Evolutionary conservation across 2,113 vertebrate species (phyloP).

Genomic region (Phylloscopus trochiloides): DNA sequence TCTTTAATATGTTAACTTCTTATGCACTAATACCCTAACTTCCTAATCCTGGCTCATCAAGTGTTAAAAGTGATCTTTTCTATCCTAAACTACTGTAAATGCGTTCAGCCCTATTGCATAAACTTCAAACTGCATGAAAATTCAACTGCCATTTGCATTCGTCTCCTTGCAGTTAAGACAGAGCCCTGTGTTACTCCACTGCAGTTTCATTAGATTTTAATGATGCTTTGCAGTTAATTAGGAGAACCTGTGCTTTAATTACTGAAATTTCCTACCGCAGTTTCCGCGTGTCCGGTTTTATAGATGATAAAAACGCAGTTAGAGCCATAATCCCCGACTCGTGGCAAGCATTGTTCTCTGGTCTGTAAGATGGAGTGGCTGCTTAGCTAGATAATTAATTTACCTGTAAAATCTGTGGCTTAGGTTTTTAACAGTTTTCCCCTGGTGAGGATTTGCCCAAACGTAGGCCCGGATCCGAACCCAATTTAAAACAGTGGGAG

Average conservation of each 20-base stretch:
- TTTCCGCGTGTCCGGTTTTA: constrained; percentile 63
- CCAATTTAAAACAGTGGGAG: not conserved
- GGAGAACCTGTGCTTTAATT: constrained; percentile 55
- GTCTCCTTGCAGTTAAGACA: constrained; percentile 26
- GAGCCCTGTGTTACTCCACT: constrained; percentile 11
- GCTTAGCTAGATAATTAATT: constrained; percentile 36
- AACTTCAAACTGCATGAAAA: not conserved
- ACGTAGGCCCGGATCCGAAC: not conserved
- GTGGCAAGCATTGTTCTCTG: constrained; percentile 46
- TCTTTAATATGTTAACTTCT: constrained; percentile 12
- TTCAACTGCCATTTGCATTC: constrained; percentile 31
- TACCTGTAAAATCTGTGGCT: constrained; percentile 27
- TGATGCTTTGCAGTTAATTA: constrained; percentile 61
- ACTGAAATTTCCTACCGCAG: constrained; percentile 55
- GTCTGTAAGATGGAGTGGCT: constrained; percentile 4
- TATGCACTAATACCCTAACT: constrained; percentile 9
- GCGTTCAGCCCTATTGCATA: not conserved
- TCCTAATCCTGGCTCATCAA: not conserved
- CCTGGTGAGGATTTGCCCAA: constrained; percentile 7
- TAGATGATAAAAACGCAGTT: constrained; percentile 53
- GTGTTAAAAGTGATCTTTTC: not conserved
- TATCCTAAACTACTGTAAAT: not conserved
- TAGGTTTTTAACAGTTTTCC: constrained; percentile 15
- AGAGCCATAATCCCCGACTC: constrained; percentile 24
- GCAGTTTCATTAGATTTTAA: constrained; percentile 58